phyloP scores from a whole-genome alignment of 2,113 vertebrate species.

The Labeo catla region DNA sequence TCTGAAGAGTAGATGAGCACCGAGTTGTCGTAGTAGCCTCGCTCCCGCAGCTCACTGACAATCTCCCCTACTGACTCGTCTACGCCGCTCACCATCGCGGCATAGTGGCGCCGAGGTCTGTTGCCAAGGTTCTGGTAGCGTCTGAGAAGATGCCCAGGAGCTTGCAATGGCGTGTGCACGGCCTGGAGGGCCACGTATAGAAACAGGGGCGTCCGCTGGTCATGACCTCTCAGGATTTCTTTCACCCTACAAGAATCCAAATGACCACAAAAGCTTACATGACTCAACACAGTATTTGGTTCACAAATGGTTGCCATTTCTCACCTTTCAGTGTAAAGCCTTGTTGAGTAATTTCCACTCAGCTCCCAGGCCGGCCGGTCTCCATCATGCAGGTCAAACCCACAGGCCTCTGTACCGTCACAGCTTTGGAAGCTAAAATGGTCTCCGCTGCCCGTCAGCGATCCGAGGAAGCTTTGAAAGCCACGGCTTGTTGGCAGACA shows the following conservation, averaged over 20 bases:
- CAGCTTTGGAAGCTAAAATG: conserved; percentile 94
- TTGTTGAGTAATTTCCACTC: conserved; percentile 87
- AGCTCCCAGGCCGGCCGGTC: conserved; percentile 88
- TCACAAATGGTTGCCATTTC: not conserved
- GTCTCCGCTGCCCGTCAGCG: conserved; percentile 89
- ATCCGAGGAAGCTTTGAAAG: conserved; percentile 91
- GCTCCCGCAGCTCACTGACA: conserved; percentile 80
- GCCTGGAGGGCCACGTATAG: conserved; percentile 92
- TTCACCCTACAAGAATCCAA: conserved; percentile 74
- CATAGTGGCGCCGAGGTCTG: conserved; percentile 81
- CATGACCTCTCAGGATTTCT: conserved; percentile 82
- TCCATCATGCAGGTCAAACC: conserved; percentile 92
- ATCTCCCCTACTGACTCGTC: conserved; percentile 86
- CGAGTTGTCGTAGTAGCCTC: conserved; percentile 86
- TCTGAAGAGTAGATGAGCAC: conserved; percentile 92
- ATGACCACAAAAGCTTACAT: not conserved
- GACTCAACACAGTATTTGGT: conserved; percentile 5
- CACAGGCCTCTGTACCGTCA: conserved; percentile 89
- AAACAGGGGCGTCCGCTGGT: conserved; percentile 84
- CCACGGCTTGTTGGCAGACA: conserved; percentile 90
- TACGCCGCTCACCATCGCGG: conserved; percentile 92
- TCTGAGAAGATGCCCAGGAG: conserved; percentile 84
- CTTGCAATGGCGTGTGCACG: conserved; percentile 86
- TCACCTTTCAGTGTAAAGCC: conserved; percentile 87
- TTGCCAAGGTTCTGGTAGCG: conserved; percentile 83